Base-by-base conservation (phyloP, 2,888 invertebrate genomes). In the Melanostoma mellinum region DNA sequence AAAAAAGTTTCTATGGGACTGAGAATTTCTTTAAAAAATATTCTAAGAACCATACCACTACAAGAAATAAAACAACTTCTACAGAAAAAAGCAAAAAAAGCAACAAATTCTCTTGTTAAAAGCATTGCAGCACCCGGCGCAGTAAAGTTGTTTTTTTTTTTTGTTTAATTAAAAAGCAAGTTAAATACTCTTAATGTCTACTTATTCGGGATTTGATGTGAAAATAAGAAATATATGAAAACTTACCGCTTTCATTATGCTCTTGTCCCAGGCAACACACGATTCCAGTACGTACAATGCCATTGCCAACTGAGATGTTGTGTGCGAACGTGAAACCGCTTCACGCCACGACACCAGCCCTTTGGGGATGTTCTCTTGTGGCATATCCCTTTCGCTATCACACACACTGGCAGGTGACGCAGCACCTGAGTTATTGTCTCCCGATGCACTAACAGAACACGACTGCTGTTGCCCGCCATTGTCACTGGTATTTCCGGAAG, bases 231-330 rank as follows among this genome's bases (percentile, higher is more conserved):
- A 53, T 50, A 86, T 85, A 85, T 88, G 89, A 88, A 88, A 90
- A 95, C 97, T 95, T 93, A 98, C 98, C 92, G 98, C 99, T 94
- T 98, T 98, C 98, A 99, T 98, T 89, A 98, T 97, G 92, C 98
- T 98, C 93, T 98, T 98, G 92, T 99, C 99, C 99, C 99, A 99
- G 46, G 98, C 98, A 88, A 99, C 97, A 89, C 96, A 96, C 2
- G 96, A 95, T 90, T 98, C 98, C 86, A 99, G 92, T 88, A 97
- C 96, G 88, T 97, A 96, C 76, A 98, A 93, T 87, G 97, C 95
- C 95, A 98, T 95, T 32, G 97, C 96, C 33, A 99, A 92, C 89
- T 99, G 98, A 0, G 98, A 96, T 0, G 98, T 95, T 0, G 97
- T 97, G 88, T 94, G 94, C 55, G 97, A 96, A 61, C 96, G 94